Conservation (phyloP, 1,140 invertebrate genomes). For the Ectropis grisescens region DNA sequence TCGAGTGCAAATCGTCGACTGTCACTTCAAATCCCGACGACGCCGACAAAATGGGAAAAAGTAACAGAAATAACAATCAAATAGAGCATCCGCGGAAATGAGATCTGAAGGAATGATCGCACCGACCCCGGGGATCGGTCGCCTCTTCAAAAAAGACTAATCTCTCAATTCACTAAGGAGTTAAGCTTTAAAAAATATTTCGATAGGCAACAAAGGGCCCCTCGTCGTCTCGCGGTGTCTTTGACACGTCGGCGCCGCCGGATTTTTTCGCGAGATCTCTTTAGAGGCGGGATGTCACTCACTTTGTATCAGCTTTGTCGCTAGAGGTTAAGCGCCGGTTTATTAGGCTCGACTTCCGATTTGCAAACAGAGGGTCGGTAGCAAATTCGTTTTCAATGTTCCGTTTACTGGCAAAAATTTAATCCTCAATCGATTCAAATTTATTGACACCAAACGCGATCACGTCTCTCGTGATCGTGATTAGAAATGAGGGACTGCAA, state of each 20-base stretch:
- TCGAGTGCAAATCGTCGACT: conserved; percentile 62
- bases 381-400: conserved; percentile 31
- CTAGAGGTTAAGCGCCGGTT: conserved; percentile 61
- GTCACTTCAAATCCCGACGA: conserved; percentile 60
- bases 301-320: conserved; percentile 64
- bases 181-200: conserved; percentile 69
- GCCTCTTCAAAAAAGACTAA: conserved; percentile 66
- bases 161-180: conserved; percentile 69
- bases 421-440: conserved; percentile 24
- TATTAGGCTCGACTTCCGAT: conserved; percentile 60
- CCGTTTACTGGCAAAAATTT: conserved; percentile 20
- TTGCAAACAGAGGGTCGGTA: conserved; percentile 44
- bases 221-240: conserved; percentile 46
- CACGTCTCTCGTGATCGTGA: conserved; percentile 51
- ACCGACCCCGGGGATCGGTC: conserved; percentile 56
- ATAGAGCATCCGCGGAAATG: conserved; percentile 64
- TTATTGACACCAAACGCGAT: conserved; percentile 25
- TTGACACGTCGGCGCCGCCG: conserved; percentile 62
- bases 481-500: conserved; percentile 57
- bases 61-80: conserved; percentile 69
- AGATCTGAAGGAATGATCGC: conserved; percentile 66
- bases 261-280: conserved; percentile 63
- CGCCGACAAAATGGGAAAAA: conserved; percentile 50
- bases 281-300: conserved; percentile 58
- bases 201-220: conserved; percentile 57